Base-by-base conservation (phyloP, 64 coral and sea anemone species). In the Stichodactyla mertensii region DNA sequence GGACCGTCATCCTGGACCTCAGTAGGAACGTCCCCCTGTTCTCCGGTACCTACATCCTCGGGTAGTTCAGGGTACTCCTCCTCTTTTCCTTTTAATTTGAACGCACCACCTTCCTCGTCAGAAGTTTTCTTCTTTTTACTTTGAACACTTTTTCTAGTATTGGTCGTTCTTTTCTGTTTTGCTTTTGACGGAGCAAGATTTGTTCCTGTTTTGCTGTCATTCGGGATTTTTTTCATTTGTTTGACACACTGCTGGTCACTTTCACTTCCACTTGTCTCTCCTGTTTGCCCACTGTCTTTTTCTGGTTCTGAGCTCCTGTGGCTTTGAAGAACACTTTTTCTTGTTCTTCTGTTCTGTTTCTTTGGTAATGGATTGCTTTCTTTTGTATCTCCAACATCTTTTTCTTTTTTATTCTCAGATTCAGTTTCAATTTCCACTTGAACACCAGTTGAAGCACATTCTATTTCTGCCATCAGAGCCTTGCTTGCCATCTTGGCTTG, bases 341-440 rank as follows among this genome's bases (percentile, higher is more conserved):
- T 74, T 13, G 11, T 7, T 22, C 8, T 54, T 60, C 64, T 84
- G 18, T 16, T 27, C 36, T 45, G 58, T 55, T 28, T 55, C 52
- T 84, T 84, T 6, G 82, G 5, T 15, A 13, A 51, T 55, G 26
- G 27, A 56, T 54, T 16, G 16, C 16, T 7, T 57, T 71, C 60
- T 18, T 58, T 20, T 15, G 71, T 7, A 11, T 4, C 36, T 45
- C 36, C 36, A 45, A 4, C 36, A 45, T 45, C 36, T 45, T 45
- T 45, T 45, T 45, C 52, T 16, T 79, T 28, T 27, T 13, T 45
- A 59, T 55, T 26, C 5, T 24, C 18, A 60, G 54, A 15, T 27
- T 82, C 45, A 2, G 57, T 82, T 45, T 64, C 62, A 11, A 71
- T 26, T 64, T 54, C 79, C 55, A 14, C 88, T 36, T 89, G 60